These are phyloP conservation scores for Rhaphigaster nebulosa DNA, from an alignment of 2,888 invertebrate genomes.

Conservation along the genomic window DNA sequence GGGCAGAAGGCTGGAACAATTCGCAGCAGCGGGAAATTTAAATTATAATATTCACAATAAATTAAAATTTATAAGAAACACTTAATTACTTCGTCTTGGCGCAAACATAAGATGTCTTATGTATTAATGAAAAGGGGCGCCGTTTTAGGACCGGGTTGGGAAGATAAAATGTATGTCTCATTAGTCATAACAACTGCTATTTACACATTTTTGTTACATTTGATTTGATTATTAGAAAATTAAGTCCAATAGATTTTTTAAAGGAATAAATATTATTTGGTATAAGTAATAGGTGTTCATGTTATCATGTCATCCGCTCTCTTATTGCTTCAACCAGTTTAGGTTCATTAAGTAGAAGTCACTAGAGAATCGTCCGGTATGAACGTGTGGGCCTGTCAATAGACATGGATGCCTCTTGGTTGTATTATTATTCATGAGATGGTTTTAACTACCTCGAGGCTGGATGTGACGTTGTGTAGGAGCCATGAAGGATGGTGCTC, in stretches of 20 bases:
- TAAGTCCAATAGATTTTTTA: background rate
- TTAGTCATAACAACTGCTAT: no score
- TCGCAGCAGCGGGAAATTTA: no score
- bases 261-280: background rate
- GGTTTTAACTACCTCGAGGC: background rate
- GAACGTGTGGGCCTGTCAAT: background rate
- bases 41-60: no score
- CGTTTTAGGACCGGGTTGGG: no score
- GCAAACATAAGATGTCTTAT: no score
- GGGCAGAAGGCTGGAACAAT: no score
- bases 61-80: no score
- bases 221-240: no score
- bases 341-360: background rate
- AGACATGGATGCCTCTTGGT: background rate
- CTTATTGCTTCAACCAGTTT: background rate
- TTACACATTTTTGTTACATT: no score
- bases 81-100: no score
- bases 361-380: background rate
- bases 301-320: background rate
- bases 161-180: no score
- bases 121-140: no score
- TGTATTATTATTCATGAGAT: slow-evolving; percentile 21
- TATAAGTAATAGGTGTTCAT: background rate
- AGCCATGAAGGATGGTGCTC: slow-evolving; percentile 28
- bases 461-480: slow-evolving; percentile 26